Conservation (phyloP, 2,797 vertebrate genomes). For the Vespertilio murinus region DNA sequence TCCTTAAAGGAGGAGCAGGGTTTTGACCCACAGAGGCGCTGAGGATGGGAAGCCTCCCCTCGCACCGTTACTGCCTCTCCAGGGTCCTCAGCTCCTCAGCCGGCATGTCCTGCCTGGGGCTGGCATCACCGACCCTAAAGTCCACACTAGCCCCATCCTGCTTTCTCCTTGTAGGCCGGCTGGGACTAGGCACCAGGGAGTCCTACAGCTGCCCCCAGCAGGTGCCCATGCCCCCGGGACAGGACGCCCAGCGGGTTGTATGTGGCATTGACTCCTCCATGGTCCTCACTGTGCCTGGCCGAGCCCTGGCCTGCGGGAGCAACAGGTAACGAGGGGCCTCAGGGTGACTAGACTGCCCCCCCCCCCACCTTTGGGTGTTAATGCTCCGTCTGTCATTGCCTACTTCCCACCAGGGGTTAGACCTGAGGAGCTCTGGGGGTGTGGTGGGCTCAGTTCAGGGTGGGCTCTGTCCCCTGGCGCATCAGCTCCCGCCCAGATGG, state of each 20-base stretch:
- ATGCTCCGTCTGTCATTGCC: neutral
- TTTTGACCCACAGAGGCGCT: neutral
- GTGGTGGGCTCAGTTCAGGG: neutral
- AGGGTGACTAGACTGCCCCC: neutral
- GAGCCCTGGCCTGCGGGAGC: conserved; percentile 94
- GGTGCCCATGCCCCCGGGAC: conserved; percentile 89
- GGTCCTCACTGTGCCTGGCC: conserved; percentile 91
- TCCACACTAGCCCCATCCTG: neutral
- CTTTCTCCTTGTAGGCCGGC: conserved; percentile 88
- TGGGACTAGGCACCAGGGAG: conserved; percentile 93
- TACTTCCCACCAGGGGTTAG: neutral
- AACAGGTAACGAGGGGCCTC: conserved; percentile 89
- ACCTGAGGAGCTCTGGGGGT: neutral
- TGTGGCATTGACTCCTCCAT: conserved; percentile 98
- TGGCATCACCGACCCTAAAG: neutral
- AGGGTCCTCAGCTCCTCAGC: neutral
- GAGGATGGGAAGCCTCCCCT: neutral
- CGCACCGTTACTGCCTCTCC: rapidly evolving
- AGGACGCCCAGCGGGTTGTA: conserved; percentile 92
- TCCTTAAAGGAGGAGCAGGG: neutral
- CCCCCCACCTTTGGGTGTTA: neutral
- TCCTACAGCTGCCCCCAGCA: conserved; percentile 94
- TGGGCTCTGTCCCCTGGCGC: neutral
- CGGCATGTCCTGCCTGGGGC: too few species aligned
- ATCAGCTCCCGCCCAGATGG: neutral